These are phyloP conservation scores for Ceratosolen fusciceps DNA, from an alignment of 1,140 invertebrate genomes.

Conservation along the genomic window DNA sequence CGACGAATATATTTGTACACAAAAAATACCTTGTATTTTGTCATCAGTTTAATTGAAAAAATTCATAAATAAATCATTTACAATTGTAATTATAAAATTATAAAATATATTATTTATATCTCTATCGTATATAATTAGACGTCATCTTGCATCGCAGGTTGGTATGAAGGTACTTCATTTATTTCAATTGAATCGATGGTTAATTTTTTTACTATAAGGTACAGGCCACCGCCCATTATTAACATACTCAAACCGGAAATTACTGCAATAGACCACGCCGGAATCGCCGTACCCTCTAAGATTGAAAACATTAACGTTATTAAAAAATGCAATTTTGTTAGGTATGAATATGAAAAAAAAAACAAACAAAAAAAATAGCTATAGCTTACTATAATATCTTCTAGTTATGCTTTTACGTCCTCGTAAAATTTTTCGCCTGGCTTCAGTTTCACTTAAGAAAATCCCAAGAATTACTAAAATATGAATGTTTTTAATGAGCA, in stretches of 20 bases:
- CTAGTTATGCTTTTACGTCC: conserved; percentile 82
- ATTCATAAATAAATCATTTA: conserved; percentile 38
- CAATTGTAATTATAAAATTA: conserved; percentile 21
- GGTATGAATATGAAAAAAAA: too few species aligned
- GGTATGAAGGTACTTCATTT: conserved; percentile 58
- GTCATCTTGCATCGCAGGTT: conserved; percentile 65
- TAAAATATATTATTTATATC: neutral
- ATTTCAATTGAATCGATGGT: conserved; percentile 69
- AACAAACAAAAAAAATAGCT: neutral
- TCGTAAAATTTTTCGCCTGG: conserved; percentile 80
- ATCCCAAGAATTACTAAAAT: conserved; percentile 77
- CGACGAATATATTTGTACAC: conserved; percentile 51
- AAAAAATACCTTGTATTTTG: conserved; percentile 36
- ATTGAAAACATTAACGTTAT: neutral
- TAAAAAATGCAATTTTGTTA: too few species aligned
- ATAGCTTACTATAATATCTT: conserved; percentile 80
- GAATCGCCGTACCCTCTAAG: conserved; percentile 76
- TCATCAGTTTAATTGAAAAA: conserved; percentile 14
- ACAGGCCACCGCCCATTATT: conserved; percentile 77
- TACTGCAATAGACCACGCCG: conserved; percentile 81
- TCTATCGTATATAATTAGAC: conserved; percentile 11
- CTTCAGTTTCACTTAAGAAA: conserved; percentile 78
- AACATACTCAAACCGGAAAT: conserved; percentile 78
- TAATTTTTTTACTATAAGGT: conserved; percentile 77
- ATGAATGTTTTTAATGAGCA: conserved; percentile 52